Base-by-base conservation (phyloP, 2,888 invertebrate species). In the Steinernema scapterisci region DNA sequence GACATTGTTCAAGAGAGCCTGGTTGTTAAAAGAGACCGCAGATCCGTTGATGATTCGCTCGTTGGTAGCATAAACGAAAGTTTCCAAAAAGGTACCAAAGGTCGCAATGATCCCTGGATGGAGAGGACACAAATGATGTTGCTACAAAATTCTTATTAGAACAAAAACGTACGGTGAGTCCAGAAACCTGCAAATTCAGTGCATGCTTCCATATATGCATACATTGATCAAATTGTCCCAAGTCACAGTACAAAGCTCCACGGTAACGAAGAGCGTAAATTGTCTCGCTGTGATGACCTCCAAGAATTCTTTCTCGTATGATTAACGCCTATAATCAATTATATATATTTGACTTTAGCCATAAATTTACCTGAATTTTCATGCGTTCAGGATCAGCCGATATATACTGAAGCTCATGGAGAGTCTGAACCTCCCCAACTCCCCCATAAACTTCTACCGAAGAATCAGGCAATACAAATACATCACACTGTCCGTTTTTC, bases 381-480 rank as follows among this genome's bases (percentile, higher is more conserved):
- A 97, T 95, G 82, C 93, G 94, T 88, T 97, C 97, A 0, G 95
- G 95, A 89, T 97, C 95, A 7, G 93, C 92, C 74, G 94, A 92
- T 70, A 97, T 89, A 80, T 94, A 94, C 81, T 94, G 93, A 56
- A 97, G 89, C 77, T 93, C 92, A 73, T 92, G 92, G 70, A 92
- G 89, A 81, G 92, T 92, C 80, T 91, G 91, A 16, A 95, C 93
- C 89, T 97, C 97, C 72, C 91, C 91, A 0, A 93, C 92, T 88
- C 92, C 93, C 88, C 95, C 95, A 88, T 96, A 97, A 0, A 96
- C 95, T 19, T 44, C 73, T 2, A 13, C 21, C 1, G 52, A 56
- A 0, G 73, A 48, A 0, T 46, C 72, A n/a, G 88, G 87, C n/a
- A 74, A 38, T n/a, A 16, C 16, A 25, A 25, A 44, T 1, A 54